A percentile compares a stretch with the other conserved stretches of the same genome.
phyloP scores from a whole-genome alignment of 2,888 invertebrate genomes.

The Platerodrilus igneus region DNA sequence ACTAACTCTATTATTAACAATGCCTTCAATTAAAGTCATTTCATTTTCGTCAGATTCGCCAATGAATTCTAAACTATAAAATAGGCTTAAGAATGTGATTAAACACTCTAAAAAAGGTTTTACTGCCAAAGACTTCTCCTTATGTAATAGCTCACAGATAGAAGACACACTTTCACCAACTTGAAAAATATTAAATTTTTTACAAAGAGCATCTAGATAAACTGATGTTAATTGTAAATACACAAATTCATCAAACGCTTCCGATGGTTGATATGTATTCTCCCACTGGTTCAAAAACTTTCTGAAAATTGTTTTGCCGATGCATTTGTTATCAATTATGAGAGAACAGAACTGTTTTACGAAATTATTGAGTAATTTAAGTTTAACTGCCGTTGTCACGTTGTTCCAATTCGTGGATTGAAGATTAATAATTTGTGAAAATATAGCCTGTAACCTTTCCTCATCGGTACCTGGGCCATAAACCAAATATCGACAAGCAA shows the following conservation, averaged over 20 bases:
- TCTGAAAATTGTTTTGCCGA: not conserved
- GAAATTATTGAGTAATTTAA: conserved; percentile 1
- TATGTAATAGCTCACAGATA: no score
- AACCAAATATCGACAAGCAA: conserved; percentile 6
- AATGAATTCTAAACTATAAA: no score
- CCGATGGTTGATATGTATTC: not conserved
- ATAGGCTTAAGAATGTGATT: no score
- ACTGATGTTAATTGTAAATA: conserved; percentile 3
- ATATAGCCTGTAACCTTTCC: not conserved
- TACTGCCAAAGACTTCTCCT: no score
- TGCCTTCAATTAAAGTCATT: not conserved
- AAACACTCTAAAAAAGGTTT: no score
- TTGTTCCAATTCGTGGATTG: conserved; percentile 1
- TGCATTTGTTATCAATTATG: conserved; percentile 1
- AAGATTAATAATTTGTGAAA: not conserved
- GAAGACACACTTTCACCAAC: conserved; percentile 1
- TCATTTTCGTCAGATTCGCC: conserved; percentile 5
- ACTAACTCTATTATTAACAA: not conserved
- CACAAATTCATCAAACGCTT: conserved; percentile 4
- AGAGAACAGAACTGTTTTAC: not conserved
- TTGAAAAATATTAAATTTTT: not conserved
- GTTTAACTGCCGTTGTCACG: not conserved
- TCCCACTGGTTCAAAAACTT: not conserved
- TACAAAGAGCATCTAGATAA: not conserved
- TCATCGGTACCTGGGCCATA: not conserved